A percentile compares a stretch with the other conserved stretches of the same genome.
These are phyloP conservation scores for Cheumatopsyche charites DNA, from an alignment of 1,140 invertebrate genomes.

Conservation along the genomic window DNA sequence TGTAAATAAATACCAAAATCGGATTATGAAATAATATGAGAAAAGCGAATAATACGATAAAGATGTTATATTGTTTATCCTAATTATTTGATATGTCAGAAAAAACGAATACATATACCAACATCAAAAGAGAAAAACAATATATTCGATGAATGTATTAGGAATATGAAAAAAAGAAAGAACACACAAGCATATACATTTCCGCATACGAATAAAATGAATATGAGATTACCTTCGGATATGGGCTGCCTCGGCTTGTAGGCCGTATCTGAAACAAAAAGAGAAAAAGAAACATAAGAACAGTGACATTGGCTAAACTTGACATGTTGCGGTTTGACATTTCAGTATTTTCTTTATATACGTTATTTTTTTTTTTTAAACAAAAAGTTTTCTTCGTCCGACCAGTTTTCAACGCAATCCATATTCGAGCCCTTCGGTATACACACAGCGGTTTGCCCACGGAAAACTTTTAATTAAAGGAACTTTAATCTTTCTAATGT, in stretches of 20 bases:
- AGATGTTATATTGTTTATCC: too few relatives aligned
- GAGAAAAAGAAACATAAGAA: constrained; percentile 30
- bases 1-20: too few relatives aligned
- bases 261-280: constrained; percentile 50
- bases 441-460: not conserved
- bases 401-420: too few relatives aligned
- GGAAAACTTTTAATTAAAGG: constrained; percentile 37
- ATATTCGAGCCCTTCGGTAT: not conserved
- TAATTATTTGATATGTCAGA: not conserved
- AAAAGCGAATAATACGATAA: too few relatives aligned
- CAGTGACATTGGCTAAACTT: constrained; percentile 18
- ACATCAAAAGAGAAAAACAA: not conserved
- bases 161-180: not conserved
- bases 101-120: not conserved
- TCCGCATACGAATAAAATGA: constrained; percentile 28
- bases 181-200: constrained; percentile 14
- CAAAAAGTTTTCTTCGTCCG: not conserved
- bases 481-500: constrained; percentile 38
- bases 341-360: not conserved
- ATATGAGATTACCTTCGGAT: constrained; percentile 44
- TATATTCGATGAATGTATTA: not conserved
- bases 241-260: constrained; percentile 50
- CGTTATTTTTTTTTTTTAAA: constrained; percentile 8
- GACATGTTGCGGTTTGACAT: constrained; percentile 33
- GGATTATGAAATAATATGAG: too few relatives aligned